Conservation (phyloP, 2,888 invertebrate genomes). For the Sepiola atlantica region DNA sequence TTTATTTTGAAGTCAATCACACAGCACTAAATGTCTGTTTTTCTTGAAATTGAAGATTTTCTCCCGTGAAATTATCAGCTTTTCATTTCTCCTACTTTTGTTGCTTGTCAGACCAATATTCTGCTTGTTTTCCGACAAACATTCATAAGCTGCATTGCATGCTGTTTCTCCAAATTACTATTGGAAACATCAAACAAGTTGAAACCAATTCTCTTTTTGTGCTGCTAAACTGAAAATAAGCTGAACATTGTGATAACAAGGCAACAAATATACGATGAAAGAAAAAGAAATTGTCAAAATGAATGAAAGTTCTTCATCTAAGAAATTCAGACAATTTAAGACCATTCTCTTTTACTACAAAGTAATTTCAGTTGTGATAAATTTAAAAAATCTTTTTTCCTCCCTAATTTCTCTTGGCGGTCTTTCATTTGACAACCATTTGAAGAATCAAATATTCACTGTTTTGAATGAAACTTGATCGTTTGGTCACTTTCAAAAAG, state of each 20-base stretch:
- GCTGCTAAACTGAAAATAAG: neutral
- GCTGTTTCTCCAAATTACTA: neutral
- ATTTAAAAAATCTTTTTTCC: neutral
- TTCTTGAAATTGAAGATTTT: neutral
- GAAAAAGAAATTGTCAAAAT: neutral
- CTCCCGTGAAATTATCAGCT: neutral
- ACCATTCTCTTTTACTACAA: neutral
- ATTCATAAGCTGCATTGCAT: neutral
- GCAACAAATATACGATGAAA: neutral
- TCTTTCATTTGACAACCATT: neutral
- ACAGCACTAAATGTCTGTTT: neutral
- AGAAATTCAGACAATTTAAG: neutral
- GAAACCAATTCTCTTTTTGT: neutral
- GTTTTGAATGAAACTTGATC: no score
- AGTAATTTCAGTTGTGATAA: neutral
- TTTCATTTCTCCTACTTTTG: neutral
- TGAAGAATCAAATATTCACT: neutral
- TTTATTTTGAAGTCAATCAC: constrained; percentile 14
- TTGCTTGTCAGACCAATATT: neutral
- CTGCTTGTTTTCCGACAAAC: neutral
- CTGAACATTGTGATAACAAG: neutral
- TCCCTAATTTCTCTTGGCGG: neutral
- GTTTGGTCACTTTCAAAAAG: no score
- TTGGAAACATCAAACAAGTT: neutral
- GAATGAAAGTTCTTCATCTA: neutral